Percentiles rank a stretch among this genome's conserved stretches.
phyloP scores from a whole-genome alignment of 1,140 invertebrate genomes.

The Megathymus violae region DNA sequence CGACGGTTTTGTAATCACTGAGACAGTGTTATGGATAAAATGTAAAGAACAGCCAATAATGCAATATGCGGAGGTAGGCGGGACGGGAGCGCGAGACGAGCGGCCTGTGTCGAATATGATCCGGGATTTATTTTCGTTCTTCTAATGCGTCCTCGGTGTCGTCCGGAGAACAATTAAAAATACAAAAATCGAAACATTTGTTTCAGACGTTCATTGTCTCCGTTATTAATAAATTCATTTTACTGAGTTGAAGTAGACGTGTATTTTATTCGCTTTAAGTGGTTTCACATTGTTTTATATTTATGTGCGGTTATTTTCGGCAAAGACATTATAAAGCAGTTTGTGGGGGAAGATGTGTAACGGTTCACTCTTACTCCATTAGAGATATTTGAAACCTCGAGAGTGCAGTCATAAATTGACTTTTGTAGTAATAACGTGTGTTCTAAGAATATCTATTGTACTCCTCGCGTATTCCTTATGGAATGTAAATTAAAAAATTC shows the following conservation, averaged over 20 bases:
- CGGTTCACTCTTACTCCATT: conserved; percentile 80
- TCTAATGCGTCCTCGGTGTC: conserved; percentile 80
- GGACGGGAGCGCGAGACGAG: conserved; percentile 29
- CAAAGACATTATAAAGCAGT: conserved; percentile 81
- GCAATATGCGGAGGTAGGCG: conserved; percentile 3
- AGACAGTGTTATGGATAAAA: too few species aligned
- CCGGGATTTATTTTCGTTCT: conserved; percentile 77
- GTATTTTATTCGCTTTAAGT: conserved; percentile 84
- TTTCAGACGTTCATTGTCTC: conserved; percentile 83
- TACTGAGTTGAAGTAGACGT: conserved; percentile 80
- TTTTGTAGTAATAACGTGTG: conserved; percentile 73
- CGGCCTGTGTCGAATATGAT: conserved; percentile 80
- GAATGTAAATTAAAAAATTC: conserved; percentile 16
- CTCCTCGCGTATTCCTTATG: conserved; percentile 16
- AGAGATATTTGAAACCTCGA: conserved; percentile 81
- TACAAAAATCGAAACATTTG: conserved; percentile 80
- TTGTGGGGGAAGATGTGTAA: conserved; percentile 79
- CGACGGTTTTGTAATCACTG: conserved; percentile 57
- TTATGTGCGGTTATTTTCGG: conserved; percentile 83
- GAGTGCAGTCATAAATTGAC: conserved; percentile 82
- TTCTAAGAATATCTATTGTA: conserved; percentile 65
- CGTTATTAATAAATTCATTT: conserved; percentile 84
- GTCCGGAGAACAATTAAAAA: conserved; percentile 81
- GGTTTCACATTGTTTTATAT: conserved; percentile 84
- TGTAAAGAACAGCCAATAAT: too few species aligned